Base-by-base conservation (phyloP, 2,797 vertebrate genomes). In the Fundulus diaphanus region DNA sequence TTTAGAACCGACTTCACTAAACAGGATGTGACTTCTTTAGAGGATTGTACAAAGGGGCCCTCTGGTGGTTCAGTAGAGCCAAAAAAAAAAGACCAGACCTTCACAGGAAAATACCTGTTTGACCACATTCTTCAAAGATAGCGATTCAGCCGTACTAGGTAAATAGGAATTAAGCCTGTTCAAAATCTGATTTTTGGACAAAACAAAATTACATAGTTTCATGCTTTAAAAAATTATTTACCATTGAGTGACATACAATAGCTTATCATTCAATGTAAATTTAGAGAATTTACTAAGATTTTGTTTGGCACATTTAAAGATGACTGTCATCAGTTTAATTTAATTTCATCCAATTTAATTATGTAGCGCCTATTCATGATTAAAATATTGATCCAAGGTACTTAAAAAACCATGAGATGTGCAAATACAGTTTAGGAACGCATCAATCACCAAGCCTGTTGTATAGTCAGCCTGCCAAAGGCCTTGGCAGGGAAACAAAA, bases 21-120 rank as follows among this genome's bases (percentile, higher is more conserved):
- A 22, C 3, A 35, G 7, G 18, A 18, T 3, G 15, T 57, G 29
- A n/a, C n/a, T 57, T 57, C 31, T 57, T 57, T 16, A 31, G 7
- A 57, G 33, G 33, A 22, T n/a, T 24, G 61, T 40, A 24, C 2
- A 65, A 65, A 65, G 61, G 61, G 22, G 78, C 85, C 89, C 86
- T 84, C 90, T 92, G 78, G 67, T 90, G 89, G 86, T 67, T 68
- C 44, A 81, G 27, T 2, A 29, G 15, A 46, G 78, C 22, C 27
- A n/a, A n/a, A n/a, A n/a, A 70, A 44, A 29, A 2, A 27, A 18
- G 22, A 8, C 11, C 9, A 40, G 5, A 7, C n/a, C 31, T 49
- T 3, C 20, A 37, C 15, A 33, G 16, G 22, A 70, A 51, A 70
- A 22, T 0, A 35, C 35, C 37, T 22, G 31, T 22, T 61, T 35